A percentile compares a stretch with the other conserved stretches of the same genome.
Evolutionary conservation across 1,140 invertebrate species (phyloP).

Genomic region (Drosophila asahinai): DNA sequence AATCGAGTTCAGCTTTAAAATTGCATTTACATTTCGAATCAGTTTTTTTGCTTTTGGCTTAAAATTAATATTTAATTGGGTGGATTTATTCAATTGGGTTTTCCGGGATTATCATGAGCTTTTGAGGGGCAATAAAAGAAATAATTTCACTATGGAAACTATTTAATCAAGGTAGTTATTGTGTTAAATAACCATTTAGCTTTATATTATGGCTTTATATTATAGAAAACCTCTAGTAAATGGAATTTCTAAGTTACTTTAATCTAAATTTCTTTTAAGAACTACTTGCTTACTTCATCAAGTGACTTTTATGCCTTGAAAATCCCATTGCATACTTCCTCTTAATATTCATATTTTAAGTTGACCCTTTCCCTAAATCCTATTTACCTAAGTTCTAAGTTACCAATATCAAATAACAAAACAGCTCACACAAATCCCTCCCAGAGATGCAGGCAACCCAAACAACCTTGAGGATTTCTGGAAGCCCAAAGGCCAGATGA

Average conservation of each 20-base stretch:
- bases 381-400: not conserved
- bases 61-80: constrained; percentile 1
- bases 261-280: not conserved
- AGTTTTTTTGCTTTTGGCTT: not conserved
- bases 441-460: not conserved
- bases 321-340: not conserved
- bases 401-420: constrained; percentile 40
- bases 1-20: constrained; percentile 43
- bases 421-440: constrained; percentile 1
- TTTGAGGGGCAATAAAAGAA: not conserved
- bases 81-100: constrained; percentile 17
- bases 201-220: not conserved
- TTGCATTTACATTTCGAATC: constrained; percentile 42
- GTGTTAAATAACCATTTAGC: not conserved
- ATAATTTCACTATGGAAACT: not conserved
- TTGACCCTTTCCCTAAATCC: constrained; percentile 6
- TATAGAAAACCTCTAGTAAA: not conserved
- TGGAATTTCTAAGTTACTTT: not conserved
- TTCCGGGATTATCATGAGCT: not conserved
- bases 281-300: not conserved
- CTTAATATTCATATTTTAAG: constrained; percentile 10
- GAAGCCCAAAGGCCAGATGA: constrained; percentile 28
- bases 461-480: constrained; percentile 40
- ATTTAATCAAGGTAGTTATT: not conserved
- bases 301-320: not conserved